A percentile compares a stretch with the other conserved stretches of the same genome.
Conservation (phyloP, 2,888 invertebrate genomes). For the Halictus quadricinctus region DNA sequence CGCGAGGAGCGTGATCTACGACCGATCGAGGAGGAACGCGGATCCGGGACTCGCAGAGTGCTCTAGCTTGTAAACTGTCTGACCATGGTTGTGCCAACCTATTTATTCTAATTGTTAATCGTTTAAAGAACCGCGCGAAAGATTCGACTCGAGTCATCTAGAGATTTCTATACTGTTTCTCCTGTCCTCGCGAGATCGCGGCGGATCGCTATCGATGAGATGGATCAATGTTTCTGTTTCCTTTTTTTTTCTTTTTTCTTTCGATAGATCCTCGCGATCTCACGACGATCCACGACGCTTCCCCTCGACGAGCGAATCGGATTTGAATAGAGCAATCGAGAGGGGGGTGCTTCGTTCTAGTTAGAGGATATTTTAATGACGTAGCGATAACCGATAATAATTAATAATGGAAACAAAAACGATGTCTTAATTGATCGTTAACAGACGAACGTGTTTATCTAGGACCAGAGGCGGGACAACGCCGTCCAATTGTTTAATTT, state of each 20-base stretch:
- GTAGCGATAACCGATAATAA: constrained; percentile 9
- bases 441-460: constrained; percentile 7
- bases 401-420: constrained; percentile 1
- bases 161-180: not conserved
- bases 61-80: constrained; percentile 59
- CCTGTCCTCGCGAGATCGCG: constrained; percentile 7
- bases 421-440: constrained; percentile 28
- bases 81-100: constrained; percentile 70
- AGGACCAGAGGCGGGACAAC: constrained; percentile 16
- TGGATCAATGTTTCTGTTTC: not conserved
- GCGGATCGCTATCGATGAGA: not conserved
- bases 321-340: not conserved
- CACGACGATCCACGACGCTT: not conserved
- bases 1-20: constrained; percentile 6
- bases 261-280: not conserved
- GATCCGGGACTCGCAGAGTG: constrained; percentile 31
- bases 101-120: constrained; percentile 64
- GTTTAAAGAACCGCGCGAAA: constrained; percentile 32
- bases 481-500: constrained; percentile 16
- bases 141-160: constrained; percentile 1
- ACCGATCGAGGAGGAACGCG: constrained; percentile 19
- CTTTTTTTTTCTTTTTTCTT: not conserved
- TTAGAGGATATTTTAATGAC: constrained; percentile 22
- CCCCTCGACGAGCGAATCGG: not conserved
- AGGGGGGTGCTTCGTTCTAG: constrained; percentile 5